These are phyloP conservation scores for Spheniscus mendiculus DNA, from an alignment of 2,113 vertebrate species.

Conservation along the genomic window DNA sequence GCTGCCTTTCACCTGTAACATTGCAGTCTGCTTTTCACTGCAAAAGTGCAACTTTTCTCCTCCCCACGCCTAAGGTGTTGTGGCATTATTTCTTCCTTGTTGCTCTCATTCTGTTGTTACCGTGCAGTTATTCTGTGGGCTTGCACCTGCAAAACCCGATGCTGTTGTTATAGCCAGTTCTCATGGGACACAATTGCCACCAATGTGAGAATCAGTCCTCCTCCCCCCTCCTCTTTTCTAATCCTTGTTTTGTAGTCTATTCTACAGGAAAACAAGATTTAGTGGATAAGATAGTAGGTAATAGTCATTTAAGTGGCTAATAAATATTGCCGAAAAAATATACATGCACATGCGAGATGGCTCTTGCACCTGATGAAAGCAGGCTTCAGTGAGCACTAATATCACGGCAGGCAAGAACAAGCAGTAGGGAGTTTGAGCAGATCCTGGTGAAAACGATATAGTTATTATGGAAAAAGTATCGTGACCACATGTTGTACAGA, in stretches of 20 bases:
- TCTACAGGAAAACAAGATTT: not conserved
- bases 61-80: rapidly evolving
- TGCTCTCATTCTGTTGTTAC: not conserved
- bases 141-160: not conserved
- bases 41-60: not conserved
- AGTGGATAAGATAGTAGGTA: not conserved
- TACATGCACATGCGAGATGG: not conserved
- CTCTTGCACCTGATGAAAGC: not conserved
- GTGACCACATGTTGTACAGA: not conserved
- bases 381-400: not conserved
- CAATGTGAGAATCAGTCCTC: not conserved
- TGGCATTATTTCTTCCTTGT: not conserved
- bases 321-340: not conserved
- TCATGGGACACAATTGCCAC: not conserved
- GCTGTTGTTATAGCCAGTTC: not conserved
- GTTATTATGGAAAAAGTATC: not conserved
- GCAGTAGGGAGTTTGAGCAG: not conserved
- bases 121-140: not conserved
- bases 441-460: not conserved
- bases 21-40: not conserved
- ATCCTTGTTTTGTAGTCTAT: not conserved
- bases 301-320: not conserved
- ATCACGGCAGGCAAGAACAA: not conserved
- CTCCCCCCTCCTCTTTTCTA: not conserved
- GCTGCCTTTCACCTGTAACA: not conserved